Evolutionary conservation across 2,113 vertebrate genomes (phyloP).

Genomic region (Cheirogaleus medius): DNA sequence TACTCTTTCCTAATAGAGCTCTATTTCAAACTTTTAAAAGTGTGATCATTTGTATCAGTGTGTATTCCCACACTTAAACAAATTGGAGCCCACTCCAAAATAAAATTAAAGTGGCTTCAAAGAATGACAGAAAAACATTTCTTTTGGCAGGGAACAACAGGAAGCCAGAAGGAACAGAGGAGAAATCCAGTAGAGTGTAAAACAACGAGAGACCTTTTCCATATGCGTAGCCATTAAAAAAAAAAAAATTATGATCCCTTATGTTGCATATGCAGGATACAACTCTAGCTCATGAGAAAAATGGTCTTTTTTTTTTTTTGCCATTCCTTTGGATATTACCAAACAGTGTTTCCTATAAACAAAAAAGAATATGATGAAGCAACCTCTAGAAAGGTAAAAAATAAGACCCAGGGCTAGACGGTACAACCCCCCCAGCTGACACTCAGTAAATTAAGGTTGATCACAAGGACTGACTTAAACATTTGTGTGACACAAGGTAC

Average conservation of each 20-base stretch:
- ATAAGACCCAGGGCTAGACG: background rate
- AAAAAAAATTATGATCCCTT: conserved; percentile 43
- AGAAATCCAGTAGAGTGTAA: conserved; percentile 68
- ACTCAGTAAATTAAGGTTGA: background rate
- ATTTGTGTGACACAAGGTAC: background rate
- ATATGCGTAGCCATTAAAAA: conserved; percentile 64
- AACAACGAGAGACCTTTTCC: conserved; percentile 54
- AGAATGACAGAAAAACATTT: conserved; percentile 74
- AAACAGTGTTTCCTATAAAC: background rate
- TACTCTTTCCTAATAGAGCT: background rate
- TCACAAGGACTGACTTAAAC: too few relatives aligned
- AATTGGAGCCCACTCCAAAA: conserved; percentile 47
- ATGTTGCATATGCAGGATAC: background rate
- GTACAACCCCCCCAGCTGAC: too few relatives aligned
- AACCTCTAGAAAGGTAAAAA: background rate
- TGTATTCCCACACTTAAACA: conserved; percentile 22
- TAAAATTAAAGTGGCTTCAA: conserved; percentile 64
- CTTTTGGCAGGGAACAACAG: conserved; percentile 71
- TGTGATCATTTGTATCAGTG: conserved; percentile 15
- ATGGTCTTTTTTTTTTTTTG: background rate
- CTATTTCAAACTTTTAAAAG: conserved; percentile 9
- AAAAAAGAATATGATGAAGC: background rate
- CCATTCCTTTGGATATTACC: background rate
- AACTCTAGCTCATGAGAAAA: background rate
- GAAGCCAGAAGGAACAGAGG: conserved; percentile 69